Evolutionary conservation across 2,888 invertebrate species (phyloP).

Genomic region (Eucera pruinosa): DNA sequence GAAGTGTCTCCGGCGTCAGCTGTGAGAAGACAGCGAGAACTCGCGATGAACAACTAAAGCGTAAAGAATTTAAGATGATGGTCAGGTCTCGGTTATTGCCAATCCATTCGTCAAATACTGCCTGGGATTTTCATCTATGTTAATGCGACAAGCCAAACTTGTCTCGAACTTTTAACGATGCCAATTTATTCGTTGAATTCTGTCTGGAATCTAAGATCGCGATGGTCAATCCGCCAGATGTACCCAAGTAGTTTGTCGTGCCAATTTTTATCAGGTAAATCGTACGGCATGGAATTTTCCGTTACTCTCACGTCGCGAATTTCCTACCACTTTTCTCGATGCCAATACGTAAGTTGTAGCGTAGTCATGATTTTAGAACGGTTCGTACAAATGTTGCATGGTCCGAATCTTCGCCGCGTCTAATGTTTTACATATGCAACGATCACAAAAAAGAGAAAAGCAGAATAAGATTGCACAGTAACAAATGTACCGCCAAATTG

Average conservation of each 20-base stretch:
- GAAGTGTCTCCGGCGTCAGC: conserved; percentile 55
- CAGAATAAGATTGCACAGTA: too few species aligned
- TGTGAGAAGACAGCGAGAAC: conserved; percentile 47
- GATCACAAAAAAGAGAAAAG: too few species aligned
- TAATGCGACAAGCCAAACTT: conserved; percentile 29
- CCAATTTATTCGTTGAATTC: conserved; percentile 48
- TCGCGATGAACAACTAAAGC: conserved; percentile 42
- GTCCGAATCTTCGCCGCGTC: conserved; percentile 10
- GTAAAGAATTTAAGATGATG: conserved; percentile 11
- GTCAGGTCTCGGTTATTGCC: conserved; percentile 28
- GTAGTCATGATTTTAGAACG: conserved; percentile 22
- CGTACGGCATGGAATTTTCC: conserved; percentile 15
- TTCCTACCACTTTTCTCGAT: conserved; percentile 1
- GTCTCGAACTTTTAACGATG: conserved; percentile 38
- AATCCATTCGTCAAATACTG: conserved; percentile 44
- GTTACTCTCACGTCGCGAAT: conserved; percentile 1
- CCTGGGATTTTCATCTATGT: conserved; percentile 30
- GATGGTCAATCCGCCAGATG: conserved; percentile 31
- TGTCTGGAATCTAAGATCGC: conserved; percentile 29
- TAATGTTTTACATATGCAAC: background rate
- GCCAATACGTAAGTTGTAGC: conserved; percentile 23
- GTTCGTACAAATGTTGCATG: background rate
- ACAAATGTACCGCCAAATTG: too few species aligned
- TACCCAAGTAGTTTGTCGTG: conserved; percentile 12
- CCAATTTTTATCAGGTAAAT: conserved; percentile 44